These are phyloP conservation scores for Parauchenoglanis punctatus DNA, from an alignment of 2,797 vertebrate species.

Conservation along the genomic window DNA sequence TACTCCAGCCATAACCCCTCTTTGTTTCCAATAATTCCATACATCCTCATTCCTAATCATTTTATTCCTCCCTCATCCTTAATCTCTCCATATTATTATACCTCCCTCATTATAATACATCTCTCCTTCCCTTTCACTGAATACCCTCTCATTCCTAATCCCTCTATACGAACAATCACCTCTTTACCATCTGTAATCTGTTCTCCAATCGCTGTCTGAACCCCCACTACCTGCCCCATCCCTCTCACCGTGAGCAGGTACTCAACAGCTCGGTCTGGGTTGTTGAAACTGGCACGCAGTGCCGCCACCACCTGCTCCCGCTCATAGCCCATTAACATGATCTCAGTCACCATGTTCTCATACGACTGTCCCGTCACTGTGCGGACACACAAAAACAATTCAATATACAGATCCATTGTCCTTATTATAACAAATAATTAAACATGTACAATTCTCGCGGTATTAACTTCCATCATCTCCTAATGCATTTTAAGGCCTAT, in stretches of 20 bases:
- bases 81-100: neutral
- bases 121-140: neutral
- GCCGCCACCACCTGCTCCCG: slow-evolving; percentile 92
- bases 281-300: slow-evolving; percentile 95
- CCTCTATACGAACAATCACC: too few relatives aligned
- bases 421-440: neutral
- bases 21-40: neutral
- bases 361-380: slow-evolving; percentile 94
- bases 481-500: neutral
- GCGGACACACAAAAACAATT: slow-evolving; percentile 29
- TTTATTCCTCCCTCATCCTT: neutral
- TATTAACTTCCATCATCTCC: neutral
- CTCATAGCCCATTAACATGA: slow-evolving; percentile 98
- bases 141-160: neutral
- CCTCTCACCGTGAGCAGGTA: slow-evolving; percentile 89
- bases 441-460: neutral
- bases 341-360: slow-evolving; percentile 97
- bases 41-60: neutral
- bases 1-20: neutral
- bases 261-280: slow-evolving; percentile 96
- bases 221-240: neutral
- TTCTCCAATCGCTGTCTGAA: neutral
- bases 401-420: neutral
- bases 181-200: neutral
- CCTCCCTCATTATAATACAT: too few relatives aligned